Conservation (phyloP, 2,113 vertebrate genomes). For the Micronycteris hirsuta region DNA sequence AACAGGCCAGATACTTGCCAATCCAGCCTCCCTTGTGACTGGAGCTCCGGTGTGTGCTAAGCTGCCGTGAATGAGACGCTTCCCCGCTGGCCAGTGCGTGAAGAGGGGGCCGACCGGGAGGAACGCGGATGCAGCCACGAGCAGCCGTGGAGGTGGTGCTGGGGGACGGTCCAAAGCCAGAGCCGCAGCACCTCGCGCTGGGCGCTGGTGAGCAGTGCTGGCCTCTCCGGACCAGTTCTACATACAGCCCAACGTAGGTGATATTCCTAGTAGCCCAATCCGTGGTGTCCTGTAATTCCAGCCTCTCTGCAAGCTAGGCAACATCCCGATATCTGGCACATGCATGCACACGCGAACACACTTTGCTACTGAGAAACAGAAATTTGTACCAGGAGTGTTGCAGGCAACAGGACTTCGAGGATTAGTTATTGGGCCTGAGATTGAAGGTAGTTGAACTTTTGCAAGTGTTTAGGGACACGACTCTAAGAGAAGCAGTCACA, state of each 20-base stretch:
- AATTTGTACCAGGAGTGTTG: background rate
- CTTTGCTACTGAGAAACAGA: background rate
- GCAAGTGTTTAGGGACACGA: background rate
- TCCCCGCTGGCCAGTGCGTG: background rate
- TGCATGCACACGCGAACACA: background rate
- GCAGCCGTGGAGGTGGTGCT: accelerated
- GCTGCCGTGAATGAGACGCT: too few species aligned
- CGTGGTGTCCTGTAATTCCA: background rate
- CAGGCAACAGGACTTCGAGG: background rate
- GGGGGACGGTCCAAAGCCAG: background rate
- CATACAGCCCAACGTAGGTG: too few species aligned
- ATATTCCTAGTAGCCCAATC: background rate
- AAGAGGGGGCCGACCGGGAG: accelerated
- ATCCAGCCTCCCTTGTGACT: background rate
- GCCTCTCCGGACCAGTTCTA: background rate
- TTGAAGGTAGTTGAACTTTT: background rate
- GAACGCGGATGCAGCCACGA: background rate
- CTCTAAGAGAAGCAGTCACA: background rate
- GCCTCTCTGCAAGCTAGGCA: background rate
- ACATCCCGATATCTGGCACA: background rate
- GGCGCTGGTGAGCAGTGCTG: accelerated
- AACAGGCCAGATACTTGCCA: background rate
- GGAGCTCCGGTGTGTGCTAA: background rate
- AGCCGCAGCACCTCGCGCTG: too few species aligned
- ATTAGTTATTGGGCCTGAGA: background rate